Percentiles rank a stretch among this genome's conserved stretches.
These are phyloP conservation scores for Gallinago nigripennis DNA, from an alignment of 2,797 vertebrate species.

Conservation along the genomic window DNA sequence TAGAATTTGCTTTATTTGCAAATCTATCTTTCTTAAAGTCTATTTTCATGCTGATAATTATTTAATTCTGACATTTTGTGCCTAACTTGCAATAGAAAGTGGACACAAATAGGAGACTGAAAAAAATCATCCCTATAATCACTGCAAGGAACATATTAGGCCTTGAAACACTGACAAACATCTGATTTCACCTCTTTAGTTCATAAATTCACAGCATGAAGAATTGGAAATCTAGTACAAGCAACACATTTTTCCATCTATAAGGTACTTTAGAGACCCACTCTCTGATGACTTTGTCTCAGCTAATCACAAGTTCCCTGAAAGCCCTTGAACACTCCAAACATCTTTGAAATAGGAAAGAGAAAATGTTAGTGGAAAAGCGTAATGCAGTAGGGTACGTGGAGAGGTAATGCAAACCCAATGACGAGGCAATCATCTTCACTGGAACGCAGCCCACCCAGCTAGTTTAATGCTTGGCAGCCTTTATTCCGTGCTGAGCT, in stretches of 20 bases:
- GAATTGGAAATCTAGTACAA: background rate
- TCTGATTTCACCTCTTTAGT: background rate
- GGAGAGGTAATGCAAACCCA: background rate
- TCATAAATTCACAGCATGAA: background rate
- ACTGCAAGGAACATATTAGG: background rate
- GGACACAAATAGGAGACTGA: background rate
- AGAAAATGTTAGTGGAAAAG: background rate
- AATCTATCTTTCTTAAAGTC: background rate
- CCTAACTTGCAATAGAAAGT: background rate
- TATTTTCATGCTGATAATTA: background rate
- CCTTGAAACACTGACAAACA: background rate
- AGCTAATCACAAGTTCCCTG: background rate
- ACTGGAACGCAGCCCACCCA: accelerated
- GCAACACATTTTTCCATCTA: background rate
- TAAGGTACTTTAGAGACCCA: background rate
- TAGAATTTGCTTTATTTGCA: background rate
- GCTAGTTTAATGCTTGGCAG: background rate
- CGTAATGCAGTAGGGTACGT: accelerated
- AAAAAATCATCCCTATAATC: background rate
- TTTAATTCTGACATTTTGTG: background rate
- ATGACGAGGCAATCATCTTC: accelerated
- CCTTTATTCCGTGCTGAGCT: background rate
- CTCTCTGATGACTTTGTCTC: background rate
- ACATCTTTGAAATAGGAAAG: background rate
- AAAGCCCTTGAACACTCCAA: background rate